phyloP scores from a whole-genome alignment of 2,888 invertebrate genomes.

The Stratiomys singularior region DNA sequence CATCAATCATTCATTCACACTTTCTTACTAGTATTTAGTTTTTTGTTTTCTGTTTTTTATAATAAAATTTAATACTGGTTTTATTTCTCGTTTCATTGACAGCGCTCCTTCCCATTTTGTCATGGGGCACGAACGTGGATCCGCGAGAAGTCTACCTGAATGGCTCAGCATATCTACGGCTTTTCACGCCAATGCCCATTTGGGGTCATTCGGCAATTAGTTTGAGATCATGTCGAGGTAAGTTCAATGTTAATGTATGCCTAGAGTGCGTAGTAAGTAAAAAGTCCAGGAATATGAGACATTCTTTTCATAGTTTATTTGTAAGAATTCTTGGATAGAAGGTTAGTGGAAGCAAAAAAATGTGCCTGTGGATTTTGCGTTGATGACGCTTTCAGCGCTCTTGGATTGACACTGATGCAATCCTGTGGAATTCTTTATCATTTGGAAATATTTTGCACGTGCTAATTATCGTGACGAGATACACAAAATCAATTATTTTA shows the following conservation, averaged over 20 bases:
- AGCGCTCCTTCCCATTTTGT: slow-evolving; percentile 38
- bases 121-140: slow-evolving; percentile 62
- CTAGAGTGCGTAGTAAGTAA: background rate
- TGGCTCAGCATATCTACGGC: slow-evolving; percentile 79
- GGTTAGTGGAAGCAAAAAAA: too few species aligned
- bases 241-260: slow-evolving; percentile 55
- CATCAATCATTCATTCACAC: slow-evolving; percentile 15
- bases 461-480: too few species aligned
- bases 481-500: too few species aligned
- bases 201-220: slow-evolving; percentile 84
- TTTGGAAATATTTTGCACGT: too few species aligned
- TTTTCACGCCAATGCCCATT: slow-evolving; percentile 78
- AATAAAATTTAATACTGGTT: background rate
- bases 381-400: too few species aligned
- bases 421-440: too few species aligned
- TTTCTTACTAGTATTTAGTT: slow-evolving; percentile 1
- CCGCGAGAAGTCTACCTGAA: slow-evolving; percentile 86
- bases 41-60: background rate
- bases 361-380: too few species aligned
- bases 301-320: background rate
- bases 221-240: slow-evolving; percentile 83
- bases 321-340: too few species aligned
- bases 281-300: background rate
- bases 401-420: too few species aligned
- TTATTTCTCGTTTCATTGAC: slow-evolving; percentile 30